Evolutionary conservation across 2,113 vertebrate genomes (phyloP).

Genomic region (Mesitornis unicolor): DNA sequence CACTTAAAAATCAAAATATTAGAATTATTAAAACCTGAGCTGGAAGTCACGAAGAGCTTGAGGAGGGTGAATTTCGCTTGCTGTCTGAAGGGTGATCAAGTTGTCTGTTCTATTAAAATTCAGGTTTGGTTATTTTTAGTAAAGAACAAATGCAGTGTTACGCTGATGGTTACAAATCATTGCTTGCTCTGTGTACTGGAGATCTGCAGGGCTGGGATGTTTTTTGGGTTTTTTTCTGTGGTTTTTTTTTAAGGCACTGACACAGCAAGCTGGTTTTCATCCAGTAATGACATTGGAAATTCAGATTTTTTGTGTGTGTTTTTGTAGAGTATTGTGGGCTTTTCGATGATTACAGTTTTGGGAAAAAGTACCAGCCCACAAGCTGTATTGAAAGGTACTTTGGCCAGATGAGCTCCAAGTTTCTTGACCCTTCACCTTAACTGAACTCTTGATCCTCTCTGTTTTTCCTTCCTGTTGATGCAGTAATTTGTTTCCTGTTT

Average conservation of each 20-base stretch:
- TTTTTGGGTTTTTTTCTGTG: background rate
- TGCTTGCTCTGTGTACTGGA: background rate
- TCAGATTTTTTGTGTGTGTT: background rate
- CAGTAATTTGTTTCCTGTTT: background rate
- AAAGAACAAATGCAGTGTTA: background rate
- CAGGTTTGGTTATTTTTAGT: conserved; percentile 5
- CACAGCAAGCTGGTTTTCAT: background rate
- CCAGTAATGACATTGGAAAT: background rate
- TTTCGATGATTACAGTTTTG: background rate
- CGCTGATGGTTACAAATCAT: conserved; percentile 7
- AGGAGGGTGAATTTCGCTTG: background rate
- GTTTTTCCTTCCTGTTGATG: background rate
- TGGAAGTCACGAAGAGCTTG: background rate
- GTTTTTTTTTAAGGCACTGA: background rate
- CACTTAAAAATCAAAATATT: conserved; percentile 48
- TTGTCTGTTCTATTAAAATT: background rate
- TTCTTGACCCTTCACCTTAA: background rate
- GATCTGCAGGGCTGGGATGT: background rate
- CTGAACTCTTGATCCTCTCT: background rate
- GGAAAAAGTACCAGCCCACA: background rate
- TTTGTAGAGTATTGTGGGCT: background rate
- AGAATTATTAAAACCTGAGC: background rate
- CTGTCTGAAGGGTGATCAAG: background rate
- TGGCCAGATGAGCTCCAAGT: background rate
- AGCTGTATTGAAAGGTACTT: background rate